phyloP scores from a whole-genome alignment of 2,797 vertebrate species.

The Menidia menidia region DNA sequence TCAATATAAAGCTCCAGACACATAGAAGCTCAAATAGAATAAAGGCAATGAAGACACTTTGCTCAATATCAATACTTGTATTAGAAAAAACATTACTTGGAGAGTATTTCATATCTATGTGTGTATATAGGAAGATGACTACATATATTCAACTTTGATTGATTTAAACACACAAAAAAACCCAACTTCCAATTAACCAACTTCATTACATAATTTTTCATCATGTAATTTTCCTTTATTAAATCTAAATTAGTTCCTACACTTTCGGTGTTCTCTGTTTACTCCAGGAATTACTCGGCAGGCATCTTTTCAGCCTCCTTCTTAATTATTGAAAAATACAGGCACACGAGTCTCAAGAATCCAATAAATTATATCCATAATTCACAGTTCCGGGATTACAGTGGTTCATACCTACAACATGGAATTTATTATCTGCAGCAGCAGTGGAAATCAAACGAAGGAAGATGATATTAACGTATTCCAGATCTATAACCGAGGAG shows the following conservation, averaged over 20 bases:
- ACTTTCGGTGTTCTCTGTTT: conserved; percentile 38
- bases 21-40: conserved; percentile 14
- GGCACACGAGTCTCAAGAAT: conserved; percentile 72
- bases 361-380: conserved; percentile 83
- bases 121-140: neutral
- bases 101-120: neutral
- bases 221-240: conserved; percentile 1
- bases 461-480: conserved; percentile 79
- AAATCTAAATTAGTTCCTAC: conserved; percentile 26
- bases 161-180: neutral
- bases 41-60: conserved; percentile 1
- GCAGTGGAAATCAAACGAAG: conserved; percentile 74
- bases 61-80: conserved; percentile 5
- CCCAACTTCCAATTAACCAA: neutral
- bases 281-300: conserved; percentile 53
- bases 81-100: neutral
- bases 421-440: conserved; percentile 79
- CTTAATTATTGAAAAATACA: conserved; percentile 76
- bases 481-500: conserved; percentile 76
- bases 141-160: neutral
- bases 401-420: conserved; percentile 74
- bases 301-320: conserved; percentile 61
- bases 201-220: too few species aligned
- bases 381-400: conserved; percentile 81
- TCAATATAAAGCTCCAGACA: conserved; percentile 16